These are phyloP conservation scores for Idaea aversata DNA, from an alignment of 2,888 invertebrate genomes.

Conservation along the genomic window DNA sequence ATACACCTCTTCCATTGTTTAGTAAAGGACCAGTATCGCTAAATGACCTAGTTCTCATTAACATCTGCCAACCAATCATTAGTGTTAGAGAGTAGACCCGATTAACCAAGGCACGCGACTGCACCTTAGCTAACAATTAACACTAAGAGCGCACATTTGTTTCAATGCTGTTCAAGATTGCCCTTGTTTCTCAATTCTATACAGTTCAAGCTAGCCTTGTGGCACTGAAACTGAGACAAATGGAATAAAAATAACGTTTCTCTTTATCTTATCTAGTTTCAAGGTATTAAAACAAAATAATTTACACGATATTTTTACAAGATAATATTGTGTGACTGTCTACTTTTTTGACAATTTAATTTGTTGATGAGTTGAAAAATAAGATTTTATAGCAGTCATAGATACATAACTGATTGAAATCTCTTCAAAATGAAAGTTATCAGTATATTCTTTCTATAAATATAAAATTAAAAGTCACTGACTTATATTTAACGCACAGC, in stretches of 20 bases:
- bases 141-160: not conserved
- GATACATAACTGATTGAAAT: not conserved
- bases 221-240: not conserved
- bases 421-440: too few relatives aligned
- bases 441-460: too few relatives aligned
- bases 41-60: slow-evolving; percentile 22
- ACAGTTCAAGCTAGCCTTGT: not conserved
- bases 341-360: not conserved
- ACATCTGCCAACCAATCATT: slow-evolving; percentile 21
- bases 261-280: not conserved
- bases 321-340: not conserved
- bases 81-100: slow-evolving; percentile 10
- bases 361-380: not conserved
- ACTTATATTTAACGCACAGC: too few relatives aligned
- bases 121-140: slow-evolving; percentile 6
- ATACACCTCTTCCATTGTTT: not conserved
- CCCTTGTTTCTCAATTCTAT: not conserved
- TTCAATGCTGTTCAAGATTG: not conserved
- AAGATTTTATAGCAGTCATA: not conserved
- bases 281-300: not conserved
- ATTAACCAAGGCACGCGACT: slow-evolving; percentile 26
- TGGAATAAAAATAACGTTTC: not conserved
- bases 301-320: not conserved
- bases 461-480: too few relatives aligned
- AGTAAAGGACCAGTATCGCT: slow-evolving; percentile 10